Evolutionary conservation across 2,888 invertebrate genomes (phyloP).

Genomic region (Ophion costatus): DNA sequence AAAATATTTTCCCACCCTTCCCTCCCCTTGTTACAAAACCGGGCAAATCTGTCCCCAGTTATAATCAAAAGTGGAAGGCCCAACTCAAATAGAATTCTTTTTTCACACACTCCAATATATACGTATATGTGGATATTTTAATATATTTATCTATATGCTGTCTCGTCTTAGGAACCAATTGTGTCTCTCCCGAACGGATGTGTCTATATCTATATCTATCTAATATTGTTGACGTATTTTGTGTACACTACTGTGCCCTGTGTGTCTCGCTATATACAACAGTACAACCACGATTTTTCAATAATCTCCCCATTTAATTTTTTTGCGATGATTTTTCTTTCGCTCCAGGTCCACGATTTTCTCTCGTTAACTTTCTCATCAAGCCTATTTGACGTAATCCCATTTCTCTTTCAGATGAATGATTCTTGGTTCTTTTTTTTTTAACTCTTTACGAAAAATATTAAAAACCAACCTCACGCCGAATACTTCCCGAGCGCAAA

Average conservation of each 20-base stretch:
- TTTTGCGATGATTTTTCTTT: background rate
- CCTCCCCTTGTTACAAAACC: too few relatives aligned
- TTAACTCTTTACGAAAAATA: background rate
- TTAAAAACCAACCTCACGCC: conserved; percentile 20
- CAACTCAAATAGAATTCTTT: too few relatives aligned
- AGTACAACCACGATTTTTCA: conserved; percentile 34
- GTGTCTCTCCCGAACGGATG: conserved; percentile 66
- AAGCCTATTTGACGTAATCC: too few relatives aligned
- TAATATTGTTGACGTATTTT: conserved; percentile 62
- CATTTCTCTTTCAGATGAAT: too few relatives aligned
- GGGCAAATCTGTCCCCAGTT: too few relatives aligned
- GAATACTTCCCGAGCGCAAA: conserved; percentile 20
- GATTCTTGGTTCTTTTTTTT: conserved; percentile 13
- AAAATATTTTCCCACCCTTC: too few relatives aligned
- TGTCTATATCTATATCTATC: conserved; percentile 63
- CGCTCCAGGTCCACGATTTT: background rate
- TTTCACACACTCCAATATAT: background rate
- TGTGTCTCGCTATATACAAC: conserved; percentile 61
- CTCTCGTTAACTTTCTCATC: background rate
- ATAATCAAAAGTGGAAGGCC: too few relatives aligned
- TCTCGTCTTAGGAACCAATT: conserved; percentile 69
- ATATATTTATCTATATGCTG: conserved; percentile 55
- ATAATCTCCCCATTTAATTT: background rate
- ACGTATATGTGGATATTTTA: background rate
- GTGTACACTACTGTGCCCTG: conserved; percentile 59